phyloP scores from a whole-genome alignment of 2,113 vertebrate genomes.

The Myanophis thanlyinensis region DNA sequence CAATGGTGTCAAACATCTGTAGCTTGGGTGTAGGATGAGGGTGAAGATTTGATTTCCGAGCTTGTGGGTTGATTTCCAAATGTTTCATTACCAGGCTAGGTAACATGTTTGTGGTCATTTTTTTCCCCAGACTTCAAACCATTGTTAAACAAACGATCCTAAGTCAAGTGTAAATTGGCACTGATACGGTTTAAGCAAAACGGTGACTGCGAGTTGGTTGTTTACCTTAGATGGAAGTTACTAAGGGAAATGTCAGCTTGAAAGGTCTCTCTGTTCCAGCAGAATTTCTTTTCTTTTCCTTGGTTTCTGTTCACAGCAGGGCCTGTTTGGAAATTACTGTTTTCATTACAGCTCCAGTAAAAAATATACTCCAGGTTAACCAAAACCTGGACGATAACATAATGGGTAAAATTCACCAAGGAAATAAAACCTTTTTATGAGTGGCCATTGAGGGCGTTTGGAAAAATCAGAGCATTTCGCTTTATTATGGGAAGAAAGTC shows the following conservation, averaged over 20 bases:
- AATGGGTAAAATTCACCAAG: constrained; percentile 7
- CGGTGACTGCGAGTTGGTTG: neutral
- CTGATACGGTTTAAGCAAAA: constrained; percentile 7
- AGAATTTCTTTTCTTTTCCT: constrained; percentile 28
- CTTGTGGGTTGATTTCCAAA: too few species aligned
- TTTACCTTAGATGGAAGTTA: constrained; percentile 11
- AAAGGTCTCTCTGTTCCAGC: constrained; percentile 16
- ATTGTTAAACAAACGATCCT: neutral
- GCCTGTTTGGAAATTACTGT: constrained; percentile 34
- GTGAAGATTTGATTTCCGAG: too few species aligned
- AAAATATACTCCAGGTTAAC: constrained; percentile 17
- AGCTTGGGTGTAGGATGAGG: too few species aligned
- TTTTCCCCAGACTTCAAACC: neutral
- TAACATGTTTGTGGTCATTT: too few species aligned
- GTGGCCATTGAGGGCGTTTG: neutral
- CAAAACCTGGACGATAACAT: neutral
- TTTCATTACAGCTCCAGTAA: constrained; percentile 26
- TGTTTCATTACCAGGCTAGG: too few species aligned
- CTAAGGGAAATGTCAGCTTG: neutral
- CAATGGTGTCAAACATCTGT: neutral
- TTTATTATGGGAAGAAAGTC: neutral
- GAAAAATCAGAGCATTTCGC: constrained; percentile 13
- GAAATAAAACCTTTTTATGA: constrained; percentile 17
- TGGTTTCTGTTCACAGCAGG: constrained; percentile 22
- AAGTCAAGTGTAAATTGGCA: neutral